phyloP scores from a whole-genome alignment of 2,888 invertebrate genomes.

The Barypeithes pellucidus region DNA sequence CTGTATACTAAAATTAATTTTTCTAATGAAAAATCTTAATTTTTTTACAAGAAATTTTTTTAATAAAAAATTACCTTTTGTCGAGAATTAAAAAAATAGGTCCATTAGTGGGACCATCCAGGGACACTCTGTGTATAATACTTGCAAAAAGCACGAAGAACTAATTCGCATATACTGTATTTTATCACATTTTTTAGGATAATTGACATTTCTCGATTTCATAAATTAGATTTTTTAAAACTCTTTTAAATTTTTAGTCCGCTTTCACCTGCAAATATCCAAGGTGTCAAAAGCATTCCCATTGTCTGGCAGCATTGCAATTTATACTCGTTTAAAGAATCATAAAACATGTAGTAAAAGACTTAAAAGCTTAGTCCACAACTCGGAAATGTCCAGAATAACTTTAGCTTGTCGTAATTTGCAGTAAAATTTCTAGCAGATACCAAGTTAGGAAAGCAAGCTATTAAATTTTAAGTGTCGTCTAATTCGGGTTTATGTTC shows the following conservation, averaged over 20 bases:
- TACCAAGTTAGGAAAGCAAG: background rate
- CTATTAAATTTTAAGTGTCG: background rate
- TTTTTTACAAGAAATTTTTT: no score
- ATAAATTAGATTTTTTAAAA: background rate
- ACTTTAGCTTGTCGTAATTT: conserved; percentile 4
- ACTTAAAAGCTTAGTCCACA: background rate
- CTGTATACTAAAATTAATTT: no score
- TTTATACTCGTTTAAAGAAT: background rate
- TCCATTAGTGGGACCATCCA: no score
- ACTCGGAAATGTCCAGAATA: conserved; percentile 1
- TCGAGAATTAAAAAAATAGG: no score
- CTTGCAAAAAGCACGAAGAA: no score
- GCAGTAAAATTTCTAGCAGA: conserved; percentile 9
- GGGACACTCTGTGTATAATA: no score
- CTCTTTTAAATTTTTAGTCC: background rate
- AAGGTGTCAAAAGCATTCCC: conserved; percentile 6
- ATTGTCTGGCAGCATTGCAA: background rate
- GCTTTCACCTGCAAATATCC: background rate
- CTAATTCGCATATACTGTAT: no score
- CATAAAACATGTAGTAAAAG: conserved; percentile 9
- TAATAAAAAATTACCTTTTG: no score
- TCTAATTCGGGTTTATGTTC: background rate
- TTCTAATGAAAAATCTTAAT: no score
- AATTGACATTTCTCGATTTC: no score
- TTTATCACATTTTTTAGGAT: no score